Conservation (phyloP, 1,140 invertebrate genomes). For the Gyrodactylus bullatarudis region DNA sequence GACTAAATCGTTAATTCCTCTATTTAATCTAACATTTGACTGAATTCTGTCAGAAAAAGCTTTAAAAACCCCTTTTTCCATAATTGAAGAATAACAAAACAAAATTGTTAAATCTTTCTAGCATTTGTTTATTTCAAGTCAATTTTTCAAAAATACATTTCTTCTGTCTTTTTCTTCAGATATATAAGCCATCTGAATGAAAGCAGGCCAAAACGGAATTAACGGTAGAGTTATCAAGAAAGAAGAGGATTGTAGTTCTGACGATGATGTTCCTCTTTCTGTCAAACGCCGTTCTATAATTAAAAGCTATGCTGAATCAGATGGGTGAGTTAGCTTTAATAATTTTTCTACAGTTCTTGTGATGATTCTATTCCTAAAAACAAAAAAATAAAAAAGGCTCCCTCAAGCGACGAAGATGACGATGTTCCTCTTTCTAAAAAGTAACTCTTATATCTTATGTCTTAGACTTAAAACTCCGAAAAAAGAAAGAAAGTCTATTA, state of each 20-base stretch:
- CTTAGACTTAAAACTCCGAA: neutral
- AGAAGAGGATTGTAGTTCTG: neutral
- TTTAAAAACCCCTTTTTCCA: neutral
- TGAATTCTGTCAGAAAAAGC: neutral
- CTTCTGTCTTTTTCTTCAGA: too few species aligned
- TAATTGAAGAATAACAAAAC: neutral
- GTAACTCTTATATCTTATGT: too few species aligned
- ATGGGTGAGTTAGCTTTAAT: neutral
- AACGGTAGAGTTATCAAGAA: neutral
- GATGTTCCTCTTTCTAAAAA: constrained; percentile 6
- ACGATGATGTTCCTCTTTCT: neutral
- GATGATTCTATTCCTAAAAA: neutral
- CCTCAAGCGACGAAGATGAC: neutral
- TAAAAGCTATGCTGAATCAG: neutral
- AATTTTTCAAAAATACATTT: too few species aligned
- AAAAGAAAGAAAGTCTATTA: neutral
- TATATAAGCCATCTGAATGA: neutral
- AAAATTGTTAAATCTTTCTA: too few species aligned
- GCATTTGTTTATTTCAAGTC: too few species aligned
- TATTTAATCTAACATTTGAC: neutral
- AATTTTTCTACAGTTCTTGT: neutral
- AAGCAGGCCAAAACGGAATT: neutral
- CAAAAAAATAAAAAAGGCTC: neutral
- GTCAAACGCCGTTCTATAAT: neutral
- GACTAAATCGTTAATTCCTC: neutral